Base-by-base conservation (phyloP, 1,140 invertebrate genomes). In the Alviniconcha marisindica region DNA sequence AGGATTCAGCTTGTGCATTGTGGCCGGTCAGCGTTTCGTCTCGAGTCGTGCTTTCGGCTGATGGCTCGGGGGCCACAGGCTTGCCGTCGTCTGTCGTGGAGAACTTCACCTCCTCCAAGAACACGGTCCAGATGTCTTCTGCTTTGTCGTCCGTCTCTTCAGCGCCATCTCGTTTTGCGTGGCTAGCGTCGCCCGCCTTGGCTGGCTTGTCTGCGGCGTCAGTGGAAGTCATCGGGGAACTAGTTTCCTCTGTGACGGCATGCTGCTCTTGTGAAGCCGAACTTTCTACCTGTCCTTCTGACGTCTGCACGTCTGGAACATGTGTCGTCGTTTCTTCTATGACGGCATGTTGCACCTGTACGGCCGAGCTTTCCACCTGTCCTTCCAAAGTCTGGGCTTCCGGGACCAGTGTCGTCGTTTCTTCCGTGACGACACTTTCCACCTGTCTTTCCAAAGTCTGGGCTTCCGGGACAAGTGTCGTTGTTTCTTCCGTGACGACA, bases 71-170 rank as follows among this genome's bases (percentile, higher is more conserved):
- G 7, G 5, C n/a, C 5, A 18, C 63, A 4, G 63, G 63, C 63
- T 66, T 66, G 63, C 24, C 63, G 14, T 28, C n/a, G 36, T 66
- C 63, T 10, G 63, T 33, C 3, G 63, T 66, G 63, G 63, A 66
- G 31, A 66, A 33, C 36, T 66, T 66, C 63, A 66, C 63, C 31
- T 66, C 63, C 63, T 66, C 63, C 63, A 66, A 18, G 36, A 66
- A 66, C n/a, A 66, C n/a, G 63, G 63, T 66, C 31, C 5, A 2
- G 31, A 33, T 2, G 0, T 33, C 63, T 66, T 33, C 63, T 10
- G 10, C 63, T 33, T 66, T 21, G 24, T 7, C 63, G 28, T 0
- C 14, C 10, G 1, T 66, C 10, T 66, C 63, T 66, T 33, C 63
- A 66, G 63, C 10, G 63, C 31, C 63, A 18, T 33, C 4, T 66